These are phyloP conservation scores for Phoxinus phoxinus DNA, from an alignment of 2,113 vertebrate genomes.

Conservation along the genomic window DNA sequence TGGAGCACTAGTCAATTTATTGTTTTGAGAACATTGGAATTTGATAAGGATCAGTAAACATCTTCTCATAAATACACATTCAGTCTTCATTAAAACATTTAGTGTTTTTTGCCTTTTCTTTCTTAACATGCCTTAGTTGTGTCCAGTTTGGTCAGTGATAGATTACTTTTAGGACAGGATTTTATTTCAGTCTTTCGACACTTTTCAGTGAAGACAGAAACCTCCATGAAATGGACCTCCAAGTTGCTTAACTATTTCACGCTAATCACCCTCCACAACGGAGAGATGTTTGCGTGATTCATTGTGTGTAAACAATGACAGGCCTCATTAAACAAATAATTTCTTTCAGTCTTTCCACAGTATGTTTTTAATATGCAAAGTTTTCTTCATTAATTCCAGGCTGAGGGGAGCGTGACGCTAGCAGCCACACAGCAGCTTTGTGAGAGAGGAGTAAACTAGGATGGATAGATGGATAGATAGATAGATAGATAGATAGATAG, in stretches of 20 bases:
- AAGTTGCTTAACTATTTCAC: not conserved
- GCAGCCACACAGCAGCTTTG: not conserved
- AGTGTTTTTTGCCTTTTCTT: not conserved
- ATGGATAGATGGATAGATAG: not conserved
- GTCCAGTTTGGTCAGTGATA: conserved; percentile 40
- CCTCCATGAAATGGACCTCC: not conserved
- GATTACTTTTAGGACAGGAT: conserved; percentile 13
- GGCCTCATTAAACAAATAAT: conserved; percentile 45
- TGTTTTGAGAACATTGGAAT: conserved; percentile 41
- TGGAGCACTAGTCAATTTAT: conserved; percentile 28
- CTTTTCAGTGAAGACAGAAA: not conserved
- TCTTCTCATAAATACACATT: conserved; percentile 25
- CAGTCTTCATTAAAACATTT: conserved; percentile 42
- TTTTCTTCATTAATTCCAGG: not conserved
- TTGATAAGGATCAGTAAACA: conserved; percentile 54
- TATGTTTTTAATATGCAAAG: conserved; percentile 24
- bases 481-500: not conserved
- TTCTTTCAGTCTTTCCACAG: conserved; percentile 9
- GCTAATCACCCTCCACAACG: conserved; percentile 52
- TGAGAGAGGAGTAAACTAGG: not conserved
- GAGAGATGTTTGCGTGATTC: conserved; percentile 18
- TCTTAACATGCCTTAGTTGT: conserved; percentile 26
- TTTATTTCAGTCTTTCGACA: conserved; percentile 16
- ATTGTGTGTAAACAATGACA: conserved; percentile 54
- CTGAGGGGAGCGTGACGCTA: not conserved